These are phyloP conservation scores for Peromyscus leucopus DNA, from an alignment of 2,113 vertebrate genomes.

Conservation along the genomic window DNA sequence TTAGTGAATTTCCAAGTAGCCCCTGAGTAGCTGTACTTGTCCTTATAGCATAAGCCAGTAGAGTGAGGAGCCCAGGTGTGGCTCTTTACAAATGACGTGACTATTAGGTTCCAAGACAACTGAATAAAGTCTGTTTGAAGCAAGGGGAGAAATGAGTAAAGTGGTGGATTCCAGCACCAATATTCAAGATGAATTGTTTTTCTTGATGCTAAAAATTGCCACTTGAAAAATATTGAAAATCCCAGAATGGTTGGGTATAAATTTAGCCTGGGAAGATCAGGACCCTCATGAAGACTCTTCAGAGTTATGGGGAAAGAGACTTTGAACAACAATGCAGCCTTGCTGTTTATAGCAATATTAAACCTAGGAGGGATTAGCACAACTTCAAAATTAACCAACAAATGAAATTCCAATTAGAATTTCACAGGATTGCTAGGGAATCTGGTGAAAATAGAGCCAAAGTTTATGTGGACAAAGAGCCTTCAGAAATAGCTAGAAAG, in stretches of 20 bases:
- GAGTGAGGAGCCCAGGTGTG: background rate
- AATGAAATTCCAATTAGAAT: background rate
- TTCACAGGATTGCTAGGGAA: background rate
- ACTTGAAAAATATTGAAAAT: constrained; percentile 19
- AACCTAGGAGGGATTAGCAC: background rate
- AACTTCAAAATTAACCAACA: constrained; percentile 3
- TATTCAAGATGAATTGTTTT: constrained; percentile 22
- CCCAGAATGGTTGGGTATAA: background rate
- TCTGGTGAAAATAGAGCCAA: constrained; percentile 12
- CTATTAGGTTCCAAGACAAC: background rate
- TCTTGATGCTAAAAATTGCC: constrained; percentile 30
- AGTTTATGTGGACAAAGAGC: background rate
- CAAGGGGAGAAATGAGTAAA: background rate
- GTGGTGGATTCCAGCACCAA: background rate
- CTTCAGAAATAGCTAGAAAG: constrained; percentile 31
- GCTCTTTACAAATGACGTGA: background rate
- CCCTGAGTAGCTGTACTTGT: background rate
- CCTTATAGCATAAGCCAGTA: background rate
- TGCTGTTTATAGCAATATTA: background rate
- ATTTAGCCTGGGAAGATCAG: background rate
- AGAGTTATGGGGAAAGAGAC: background rate
- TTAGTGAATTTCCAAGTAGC: background rate
- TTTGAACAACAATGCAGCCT: background rate
- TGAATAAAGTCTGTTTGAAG: background rate
- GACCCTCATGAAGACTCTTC: background rate